phyloP scores from a whole-genome alignment of 2,113 vertebrate genomes.

The Apteryx owenii region DNA sequence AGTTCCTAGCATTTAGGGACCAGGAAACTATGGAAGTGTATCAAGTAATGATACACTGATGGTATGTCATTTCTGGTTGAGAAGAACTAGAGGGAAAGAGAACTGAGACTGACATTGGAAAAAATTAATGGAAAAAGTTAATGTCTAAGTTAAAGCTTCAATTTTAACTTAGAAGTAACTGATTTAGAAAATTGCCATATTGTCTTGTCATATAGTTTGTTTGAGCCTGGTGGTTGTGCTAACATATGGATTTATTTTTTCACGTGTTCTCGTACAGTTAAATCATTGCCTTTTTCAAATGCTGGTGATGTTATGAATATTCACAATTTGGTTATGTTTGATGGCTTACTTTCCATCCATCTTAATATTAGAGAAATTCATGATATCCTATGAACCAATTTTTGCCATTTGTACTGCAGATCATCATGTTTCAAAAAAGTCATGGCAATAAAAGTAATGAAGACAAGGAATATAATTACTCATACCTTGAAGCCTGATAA shows the following conservation, averaged over 20 bases:
- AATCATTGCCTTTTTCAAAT: not conserved
- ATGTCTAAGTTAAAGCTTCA: not conserved
- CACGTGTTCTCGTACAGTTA: not conserved
- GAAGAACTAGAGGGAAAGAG: not conserved
- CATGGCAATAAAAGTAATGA: not conserved
- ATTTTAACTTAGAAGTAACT: not conserved
- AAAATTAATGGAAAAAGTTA: not conserved
- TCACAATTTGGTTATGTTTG: not conserved
- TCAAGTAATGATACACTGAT: not conserved
- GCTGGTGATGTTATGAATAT: not conserved
- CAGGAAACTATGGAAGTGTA: not conserved
- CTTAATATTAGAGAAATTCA: not conserved
- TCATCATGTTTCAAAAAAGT: not conserved
- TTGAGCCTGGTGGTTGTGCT: not conserved
- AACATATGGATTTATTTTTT: not conserved
- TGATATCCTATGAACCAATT: not conserved
- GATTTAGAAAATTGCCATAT: not conserved
- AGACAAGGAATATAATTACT: conserved; percentile 7
- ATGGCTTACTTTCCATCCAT: not conserved
- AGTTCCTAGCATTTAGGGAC: fast-evolving
- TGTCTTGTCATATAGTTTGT: not conserved
- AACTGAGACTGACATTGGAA: not conserved
- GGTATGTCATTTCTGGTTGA: not conserved
- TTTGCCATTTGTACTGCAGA: not conserved
- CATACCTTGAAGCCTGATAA: not conserved